A percentile compares a stretch with the other conserved stretches of the same genome.
These are phyloP conservation scores for Marronus borbonicus DNA, from an alignment of 2,888 invertebrate species.

Conservation along the genomic window DNA sequence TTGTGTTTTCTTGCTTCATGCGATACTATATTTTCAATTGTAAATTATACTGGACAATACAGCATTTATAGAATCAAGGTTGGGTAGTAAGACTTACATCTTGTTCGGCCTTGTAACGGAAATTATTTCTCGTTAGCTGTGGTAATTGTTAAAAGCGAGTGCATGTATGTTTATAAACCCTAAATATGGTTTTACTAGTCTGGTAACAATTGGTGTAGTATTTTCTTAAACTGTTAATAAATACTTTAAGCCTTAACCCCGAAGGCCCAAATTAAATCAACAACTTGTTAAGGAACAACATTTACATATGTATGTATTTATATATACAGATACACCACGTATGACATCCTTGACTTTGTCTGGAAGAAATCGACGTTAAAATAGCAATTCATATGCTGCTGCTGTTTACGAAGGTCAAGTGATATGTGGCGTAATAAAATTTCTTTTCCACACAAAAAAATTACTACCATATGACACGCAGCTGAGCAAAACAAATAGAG, in stretches of 20 bases:
- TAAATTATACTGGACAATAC: no score
- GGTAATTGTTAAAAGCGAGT: not conserved
- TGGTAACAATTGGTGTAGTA: not conserved
- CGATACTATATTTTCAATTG: no score
- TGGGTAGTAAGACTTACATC: not conserved
- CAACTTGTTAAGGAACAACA: no score
- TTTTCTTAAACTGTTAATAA: no score
- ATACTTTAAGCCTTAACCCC: no score
- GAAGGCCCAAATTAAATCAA: no score
- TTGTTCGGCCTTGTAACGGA: not conserved
- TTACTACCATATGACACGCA: slow-evolving; percentile 43
- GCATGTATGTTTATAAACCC: not conserved
- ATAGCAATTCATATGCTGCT: slow-evolving; percentile 17
- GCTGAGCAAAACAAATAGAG: slow-evolving; percentile 36
- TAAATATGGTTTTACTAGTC: not conserved
- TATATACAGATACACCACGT: not conserved
- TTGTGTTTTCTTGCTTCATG: no score
- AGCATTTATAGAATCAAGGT: not conserved
- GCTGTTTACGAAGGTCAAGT: slow-evolving; percentile 25
- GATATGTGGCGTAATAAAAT: slow-evolving; percentile 40
- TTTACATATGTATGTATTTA: not conserved
- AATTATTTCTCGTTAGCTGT: not conserved
- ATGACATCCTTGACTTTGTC: not conserved
- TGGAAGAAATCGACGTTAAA: slow-evolving; percentile 8
- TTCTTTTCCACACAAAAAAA: slow-evolving; percentile 38